Evolutionary conservation across 1,140 invertebrate species (phyloP).

Genomic region (Drosophila tristis): DNA sequence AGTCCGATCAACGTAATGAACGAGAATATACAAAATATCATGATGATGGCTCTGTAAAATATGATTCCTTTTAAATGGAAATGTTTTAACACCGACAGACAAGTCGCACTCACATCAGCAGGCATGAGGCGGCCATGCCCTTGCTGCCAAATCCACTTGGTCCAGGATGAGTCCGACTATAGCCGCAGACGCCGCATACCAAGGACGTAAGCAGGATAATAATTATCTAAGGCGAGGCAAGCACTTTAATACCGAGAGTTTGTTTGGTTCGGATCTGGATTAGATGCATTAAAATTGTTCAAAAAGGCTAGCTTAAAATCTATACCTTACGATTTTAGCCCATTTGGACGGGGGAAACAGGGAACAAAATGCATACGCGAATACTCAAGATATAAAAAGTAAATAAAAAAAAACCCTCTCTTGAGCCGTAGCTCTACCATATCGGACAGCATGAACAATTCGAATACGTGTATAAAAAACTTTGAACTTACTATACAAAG

Average conservation of each 20-base stretch:
- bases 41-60: slow-evolving; percentile 89
- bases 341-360: too few species aligned
- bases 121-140: slow-evolving; percentile 91
- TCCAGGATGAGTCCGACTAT: slow-evolving; percentile 91
- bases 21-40: slow-evolving; percentile 91
- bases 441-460: neutral
- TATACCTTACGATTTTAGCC: too few species aligned
- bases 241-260: too few species aligned
- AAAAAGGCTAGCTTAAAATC: too few species aligned
- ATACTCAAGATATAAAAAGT: too few species aligned
- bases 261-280: too few species aligned
- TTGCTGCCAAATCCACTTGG: slow-evolving; percentile 91
- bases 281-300: too few species aligned
- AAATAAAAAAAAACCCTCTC: too few species aligned
- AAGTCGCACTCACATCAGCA: slow-evolving; percentile 90
- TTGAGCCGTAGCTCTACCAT: too few species aligned
- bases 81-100: neutral
- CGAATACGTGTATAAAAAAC: slow-evolving; percentile 11
- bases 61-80: slow-evolving; percentile 12
- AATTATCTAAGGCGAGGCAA: slow-evolving; percentile 43
- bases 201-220: slow-evolving; percentile 88
- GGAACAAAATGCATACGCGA: too few species aligned
- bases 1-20: slow-evolving; percentile 90
- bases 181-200: slow-evolving; percentile 94
- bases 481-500: slow-evolving; percentile 83